Conservation (phyloP, 2,797 vertebrate species). For the Enteromius afrohamiltoni region DNA sequence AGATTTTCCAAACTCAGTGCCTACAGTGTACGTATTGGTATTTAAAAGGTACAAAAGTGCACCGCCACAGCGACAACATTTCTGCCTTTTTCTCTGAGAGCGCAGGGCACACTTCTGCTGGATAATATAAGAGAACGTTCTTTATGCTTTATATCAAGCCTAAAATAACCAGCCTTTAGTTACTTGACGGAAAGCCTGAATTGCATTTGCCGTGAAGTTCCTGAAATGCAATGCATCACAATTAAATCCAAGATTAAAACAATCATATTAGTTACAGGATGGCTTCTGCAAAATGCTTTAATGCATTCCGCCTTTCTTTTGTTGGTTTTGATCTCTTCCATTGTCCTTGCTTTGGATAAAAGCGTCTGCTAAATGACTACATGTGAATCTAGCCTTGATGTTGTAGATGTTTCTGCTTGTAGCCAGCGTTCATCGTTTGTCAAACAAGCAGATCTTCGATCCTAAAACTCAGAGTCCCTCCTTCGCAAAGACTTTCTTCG, state of each 20-base stretch:
- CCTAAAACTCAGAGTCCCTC: constrained; percentile 64
- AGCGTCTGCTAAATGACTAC: no score
- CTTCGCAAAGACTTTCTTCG: constrained; percentile 73
- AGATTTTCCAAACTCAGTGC: no score
- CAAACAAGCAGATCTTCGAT: background rate
- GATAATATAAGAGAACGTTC: background rate
- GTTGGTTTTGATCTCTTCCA: no score
- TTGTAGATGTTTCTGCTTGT: background rate
- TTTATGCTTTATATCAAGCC: background rate
- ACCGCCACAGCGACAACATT: no score
- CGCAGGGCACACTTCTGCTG: background rate
- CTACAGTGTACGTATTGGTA: background rate
- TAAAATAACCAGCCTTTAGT: background rate
- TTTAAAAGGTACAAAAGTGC: background rate
- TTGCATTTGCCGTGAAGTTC: background rate
- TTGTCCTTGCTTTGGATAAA: no score
- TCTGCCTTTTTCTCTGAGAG: background rate
- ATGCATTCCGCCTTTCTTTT: no score
- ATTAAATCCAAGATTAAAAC: background rate
- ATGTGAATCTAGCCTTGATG: background rate
- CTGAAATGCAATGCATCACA: background rate
- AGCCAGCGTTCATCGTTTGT: background rate
- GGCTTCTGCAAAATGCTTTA: background rate
- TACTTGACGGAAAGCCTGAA: background rate
- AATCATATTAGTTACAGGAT: background rate